phyloP scores from a whole-genome alignment of 2,888 invertebrate genomes.

The Marronus borbonicus region DNA sequence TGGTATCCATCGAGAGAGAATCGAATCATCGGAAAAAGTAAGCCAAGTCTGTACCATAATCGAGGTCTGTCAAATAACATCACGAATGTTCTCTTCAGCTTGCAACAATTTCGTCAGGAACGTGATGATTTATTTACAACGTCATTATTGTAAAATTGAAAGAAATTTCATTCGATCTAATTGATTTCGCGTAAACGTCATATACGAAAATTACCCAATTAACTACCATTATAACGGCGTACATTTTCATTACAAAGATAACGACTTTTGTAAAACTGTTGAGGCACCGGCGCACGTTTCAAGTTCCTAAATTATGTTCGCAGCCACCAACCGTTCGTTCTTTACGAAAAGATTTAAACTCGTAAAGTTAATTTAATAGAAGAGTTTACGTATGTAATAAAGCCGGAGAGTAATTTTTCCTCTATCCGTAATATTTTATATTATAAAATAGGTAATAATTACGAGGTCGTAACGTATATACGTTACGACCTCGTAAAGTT shows the following conservation, averaged over 20 bases:
- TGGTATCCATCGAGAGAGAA: no score
- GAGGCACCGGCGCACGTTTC: constrained; percentile 8
- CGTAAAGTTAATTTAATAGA: constrained; percentile 43
- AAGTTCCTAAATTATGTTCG: constrained; percentile 35
- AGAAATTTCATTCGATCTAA: constrained; percentile 22
- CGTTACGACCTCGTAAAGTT: constrained; percentile 44
- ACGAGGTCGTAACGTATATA: constrained; percentile 35
- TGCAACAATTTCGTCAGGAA: constrained; percentile 4
- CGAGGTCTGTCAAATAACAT: not conserved
- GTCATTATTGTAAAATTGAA: not conserved
- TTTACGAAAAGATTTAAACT: constrained; percentile 30
- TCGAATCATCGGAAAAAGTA: no score
- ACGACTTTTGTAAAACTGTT: constrained; percentile 36
- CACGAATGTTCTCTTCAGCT: not conserved
- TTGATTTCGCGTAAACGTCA: constrained; percentile 12
- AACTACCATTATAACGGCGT: constrained; percentile 30
- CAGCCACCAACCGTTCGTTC: constrained; percentile 13
- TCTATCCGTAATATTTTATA: constrained; percentile 29
- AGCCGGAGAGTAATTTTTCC: constrained; percentile 40
- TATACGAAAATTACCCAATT: constrained; percentile 17
- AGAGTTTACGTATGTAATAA: constrained; percentile 40
- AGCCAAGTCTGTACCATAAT: no score
- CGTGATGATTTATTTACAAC: not conserved
- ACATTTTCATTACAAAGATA: constrained; percentile 33
- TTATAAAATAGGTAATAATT: constrained; percentile 45